phyloP scores from a whole-genome alignment of 2,113 vertebrate species.

The Spizaetus ornatus region DNA sequence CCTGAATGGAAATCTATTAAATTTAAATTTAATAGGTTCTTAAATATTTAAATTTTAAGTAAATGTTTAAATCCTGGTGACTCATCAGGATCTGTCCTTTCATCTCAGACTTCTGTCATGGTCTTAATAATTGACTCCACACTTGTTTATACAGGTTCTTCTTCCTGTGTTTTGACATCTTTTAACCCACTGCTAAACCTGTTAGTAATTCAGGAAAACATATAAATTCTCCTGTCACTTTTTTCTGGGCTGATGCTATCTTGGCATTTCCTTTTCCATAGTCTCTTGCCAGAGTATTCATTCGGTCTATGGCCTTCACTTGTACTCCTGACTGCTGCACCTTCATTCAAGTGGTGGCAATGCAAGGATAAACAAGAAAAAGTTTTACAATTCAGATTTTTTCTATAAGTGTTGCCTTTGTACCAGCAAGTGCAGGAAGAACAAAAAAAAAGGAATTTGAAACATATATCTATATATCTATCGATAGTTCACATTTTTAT shows the following conservation, averaged over 20 bases:
- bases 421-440: background rate
- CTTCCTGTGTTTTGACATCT: slow-evolving; percentile 46
- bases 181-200: background rate
- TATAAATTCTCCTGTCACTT: background rate
- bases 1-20: background rate
- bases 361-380: background rate
- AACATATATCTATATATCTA: background rate
- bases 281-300: background rate
- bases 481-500: background rate
- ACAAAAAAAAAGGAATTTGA: background rate
- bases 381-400: background rate
- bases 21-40: background rate
- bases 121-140: background rate
- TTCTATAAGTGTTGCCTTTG: background rate
- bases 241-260: background rate
- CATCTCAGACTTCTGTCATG: background rate
- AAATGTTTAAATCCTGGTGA: background rate
- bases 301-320: background rate
- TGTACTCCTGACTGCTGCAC: background rate
- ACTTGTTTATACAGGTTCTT: slow-evolving; percentile 14
- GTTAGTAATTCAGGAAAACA: slow-evolving; percentile 19
- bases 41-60: slow-evolving; percentile 3
- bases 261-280: slow-evolving; percentile 15
- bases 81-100: background rate
- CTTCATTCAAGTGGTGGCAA: background rate